These are phyloP conservation scores for Drosophila affinis DNA, from an alignment of 2,888 invertebrate species.

Conservation along the genomic window DNA sequence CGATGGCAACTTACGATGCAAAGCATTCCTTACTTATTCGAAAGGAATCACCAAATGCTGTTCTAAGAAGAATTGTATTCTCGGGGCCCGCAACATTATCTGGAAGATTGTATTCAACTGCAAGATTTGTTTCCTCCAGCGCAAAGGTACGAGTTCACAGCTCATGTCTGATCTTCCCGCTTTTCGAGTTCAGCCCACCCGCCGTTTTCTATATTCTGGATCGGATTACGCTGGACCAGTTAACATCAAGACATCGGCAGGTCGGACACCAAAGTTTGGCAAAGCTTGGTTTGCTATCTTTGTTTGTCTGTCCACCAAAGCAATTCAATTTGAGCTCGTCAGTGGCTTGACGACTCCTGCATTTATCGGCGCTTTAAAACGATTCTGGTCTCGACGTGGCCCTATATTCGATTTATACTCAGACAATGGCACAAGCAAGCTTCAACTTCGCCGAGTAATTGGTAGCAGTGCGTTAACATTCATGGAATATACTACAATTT, in stretches of 20 bases:
- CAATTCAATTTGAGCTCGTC: constrained; percentile 4
- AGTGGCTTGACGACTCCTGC: background rate
- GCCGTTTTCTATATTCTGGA: background rate
- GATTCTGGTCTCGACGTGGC: background rate
- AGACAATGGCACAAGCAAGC: constrained; percentile 1
- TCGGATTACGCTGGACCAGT: background rate
- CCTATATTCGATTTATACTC: constrained; percentile 3
- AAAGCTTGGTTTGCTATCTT: constrained; percentile 17
- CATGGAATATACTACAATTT: too few relatives aligned
- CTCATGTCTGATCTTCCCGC: background rate
- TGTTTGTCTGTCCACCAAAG: constrained; percentile 8
- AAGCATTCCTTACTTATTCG: too few relatives aligned
- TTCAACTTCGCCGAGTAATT: too few relatives aligned
- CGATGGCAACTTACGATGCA: too few relatives aligned
- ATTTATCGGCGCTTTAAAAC: constrained; percentile 7
- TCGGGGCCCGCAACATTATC: too few relatives aligned
- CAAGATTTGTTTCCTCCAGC: background rate
- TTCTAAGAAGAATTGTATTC: too few relatives aligned
- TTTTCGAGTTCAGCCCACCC: background rate
- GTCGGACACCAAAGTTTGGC: constrained; percentile 1
- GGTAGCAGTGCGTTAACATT: too few relatives aligned
- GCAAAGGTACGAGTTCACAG: background rate
- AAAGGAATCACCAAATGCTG: too few relatives aligned
- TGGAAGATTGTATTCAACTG: background rate
- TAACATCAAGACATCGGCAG: background rate